Base-by-base conservation (phyloP, 2,888 invertebrate genomes). In the Lampropteryx suffumata region DNA sequence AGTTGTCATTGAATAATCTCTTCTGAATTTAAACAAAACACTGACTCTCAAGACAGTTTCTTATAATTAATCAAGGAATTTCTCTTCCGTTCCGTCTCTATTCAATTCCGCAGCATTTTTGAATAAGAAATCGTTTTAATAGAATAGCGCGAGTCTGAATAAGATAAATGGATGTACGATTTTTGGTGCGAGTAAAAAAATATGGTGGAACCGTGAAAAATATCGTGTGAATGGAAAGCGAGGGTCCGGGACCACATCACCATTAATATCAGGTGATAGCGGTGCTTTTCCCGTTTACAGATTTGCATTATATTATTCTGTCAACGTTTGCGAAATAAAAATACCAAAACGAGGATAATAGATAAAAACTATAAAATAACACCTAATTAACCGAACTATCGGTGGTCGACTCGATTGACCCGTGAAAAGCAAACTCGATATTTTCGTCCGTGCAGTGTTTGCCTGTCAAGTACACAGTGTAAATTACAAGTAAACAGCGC, bases 121-220 rank as follows among this genome's bases (percentile, higher is more conserved):
- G 77, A 82, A 81, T 78, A 67, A 69, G 68, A 67, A 79, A 74
- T 73, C 77, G 71, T 72, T 81, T 76, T 79, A 79, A 79, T 75
- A 76, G 74, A 81, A 79, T 76, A 54, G 57, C 56, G 40, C 41
- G 48, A 50, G 40, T 57, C 59, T 72, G 74, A 73, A 71, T 70
- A 74, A 75, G 74, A 74, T 75, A 64, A 75, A 74, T 72, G 71
- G 65, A 46, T 47, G 65, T 55, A 29, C 59, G 69, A 73, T 69
- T 67, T 72, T 70, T 65, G 68, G 69, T 68, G 57, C 63, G 62
- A 65, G 62, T 71, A 68, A 74, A 73, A 72, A 75, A 72, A 66
- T 64, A 62, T 62, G 60, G 64, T 58, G 53, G 57, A 62, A 50
- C 49, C 61, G 12, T 53, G 65, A 66, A 67, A 69, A 70, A 71